Base-by-base conservation (phyloP, 2,797 vertebrate genomes). In the Channallabes apus region DNA sequence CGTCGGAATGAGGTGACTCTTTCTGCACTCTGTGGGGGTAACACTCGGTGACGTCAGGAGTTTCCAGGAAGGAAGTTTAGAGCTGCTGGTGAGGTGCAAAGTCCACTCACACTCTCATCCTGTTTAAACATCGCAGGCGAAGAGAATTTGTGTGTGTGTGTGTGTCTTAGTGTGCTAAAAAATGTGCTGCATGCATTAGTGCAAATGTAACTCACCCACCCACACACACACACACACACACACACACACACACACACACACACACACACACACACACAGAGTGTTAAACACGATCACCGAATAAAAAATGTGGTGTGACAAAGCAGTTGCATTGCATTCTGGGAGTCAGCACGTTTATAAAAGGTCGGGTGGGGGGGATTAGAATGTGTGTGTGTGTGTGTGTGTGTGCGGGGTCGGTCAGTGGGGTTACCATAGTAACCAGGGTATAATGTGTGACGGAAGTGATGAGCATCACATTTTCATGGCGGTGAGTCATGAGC, bases 371-470 rank as follows among this genome's bases (percentile, higher is more conserved):
- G 41, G 84, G 67, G 75, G 17, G 62, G 62, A 65, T 29, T 65
- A 62, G 24, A 11, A 17, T 69, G 32, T 9, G 32, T 68, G 6
- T 46, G 69, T 72, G 69, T 71, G 35, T 41, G 69, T 72, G 22
- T 72, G 68, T 46, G 35, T 41, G 41, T 73, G 72, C 24, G 82
- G 46, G 7, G 82, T 61, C 62, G 67, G 3, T 2, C 54, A 68
- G 27, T 35, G 64, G 83, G 68, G 91, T 91, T 91, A 94, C 91
- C 89, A 91, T 92, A 90, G 92, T 72, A 91, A 93, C 90, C 22
- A 73, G 84, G 8, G 29, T 38, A 54, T 77, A 58, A 69, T 71
- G 62, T 27, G 27, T 62, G 76, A 38, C 79, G 24, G 59, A 59
- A 29, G 38, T 54, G 46, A 79, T 71, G 35, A 84, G 61, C 54